Evolutionary conservation across 2,888 invertebrate species (phyloP), one percentile per base, ranked within the genome.

Genomic region (Cylindroiulus punctatus): DNA sequence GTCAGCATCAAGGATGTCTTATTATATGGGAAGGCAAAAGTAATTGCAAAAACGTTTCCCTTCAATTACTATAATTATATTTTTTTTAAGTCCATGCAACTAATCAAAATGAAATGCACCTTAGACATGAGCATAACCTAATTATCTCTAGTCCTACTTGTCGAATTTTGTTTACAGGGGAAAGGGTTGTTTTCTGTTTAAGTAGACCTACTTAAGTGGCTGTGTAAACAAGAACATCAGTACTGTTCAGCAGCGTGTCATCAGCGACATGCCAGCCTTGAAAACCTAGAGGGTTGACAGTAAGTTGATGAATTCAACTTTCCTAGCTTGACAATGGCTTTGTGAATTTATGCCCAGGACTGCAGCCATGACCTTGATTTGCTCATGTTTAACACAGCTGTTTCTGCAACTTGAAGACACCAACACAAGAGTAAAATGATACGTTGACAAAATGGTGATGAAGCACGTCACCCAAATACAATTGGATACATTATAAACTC

Each of bases 281-380:
- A 22, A n/a, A 57, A 57, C 22, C n/a, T 8, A 57, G 57, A n/a
- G n/a, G 57, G 57, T 57, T 57, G 57, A 57, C n/a, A 57, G 5
- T 57, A 57, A 57, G n/a, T n/a, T 57, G 57, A 44, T 44, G 44
- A 44, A 44, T 44, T 44, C 44, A 44, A 44, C 44, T 44, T 44
- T 1, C 10, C 44, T 44, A 44, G 19, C 52, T 19, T 52, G 52
- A 52, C 17, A n/a, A n/a, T n/a, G 17, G 17, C 52, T 19, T 19
- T 52, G 19, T 5, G 17, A 14, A n/a, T 19, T 17, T 19, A 52
- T 52, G 52, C 19, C 14, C 1, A 19, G 7, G 22, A 57, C 22
- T 57, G 57, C 57, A 57, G 10, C 57, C 57, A 57, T 57, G 57
- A 8, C 57, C 57, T 57, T 57, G 57, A n/a, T n/a, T 57, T 57